Evolutionary conservation across 2,113 vertebrate species (phyloP), one percentile per base, ranked within the genome.

Genomic region (Morone chrysops): DNA sequence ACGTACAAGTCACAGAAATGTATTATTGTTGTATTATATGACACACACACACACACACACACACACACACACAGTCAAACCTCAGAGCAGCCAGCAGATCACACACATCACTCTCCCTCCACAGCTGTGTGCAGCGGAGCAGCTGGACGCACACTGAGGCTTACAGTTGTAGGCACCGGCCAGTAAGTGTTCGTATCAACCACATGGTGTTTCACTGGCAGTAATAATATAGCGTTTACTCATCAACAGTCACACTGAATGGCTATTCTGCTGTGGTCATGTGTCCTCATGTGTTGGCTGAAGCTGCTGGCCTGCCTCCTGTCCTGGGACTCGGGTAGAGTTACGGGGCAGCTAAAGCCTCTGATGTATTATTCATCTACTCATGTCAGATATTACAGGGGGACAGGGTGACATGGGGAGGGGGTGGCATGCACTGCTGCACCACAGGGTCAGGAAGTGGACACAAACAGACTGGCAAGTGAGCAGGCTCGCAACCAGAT

Each of bases 311-410:
- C 83, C 85, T 81, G 82, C 87, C 89, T 92, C 89, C 89, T 90
- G 87, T 89, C 86, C 84, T 9, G 76, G 70, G 83, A 76, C 80
- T 25, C 48, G 76, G 89, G 41, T 93, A 48, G 74, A 85, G 90
- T 93, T 93, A 89, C 92, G 3, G 81, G 80, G 57, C 81, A 88
- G 90, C 88, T 87, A 82, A 86, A 90, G 73, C 81, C 83, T 91
- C 87, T 90, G 88, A 94, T 92, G 59, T 88, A 90, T 93, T 91
- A 93, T 93, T 93, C 77, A 94, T 89, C 66, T 50, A 77, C 73
- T 73, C 87, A 90, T 93, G 89, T 92, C 89, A 92, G 78, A 92
- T 89, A 90, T 90, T 88, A 91, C 77, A 76, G 87, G 82, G 78
- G 76, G 67, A 77, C 89, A 74, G 83, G 82, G 69, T 25, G 51